Percentiles rank a stretch among this genome's conserved stretches.
phyloP scores from a whole-genome alignment of 2,113 vertebrate species.

The Sinosuthora webbiana region DNA sequence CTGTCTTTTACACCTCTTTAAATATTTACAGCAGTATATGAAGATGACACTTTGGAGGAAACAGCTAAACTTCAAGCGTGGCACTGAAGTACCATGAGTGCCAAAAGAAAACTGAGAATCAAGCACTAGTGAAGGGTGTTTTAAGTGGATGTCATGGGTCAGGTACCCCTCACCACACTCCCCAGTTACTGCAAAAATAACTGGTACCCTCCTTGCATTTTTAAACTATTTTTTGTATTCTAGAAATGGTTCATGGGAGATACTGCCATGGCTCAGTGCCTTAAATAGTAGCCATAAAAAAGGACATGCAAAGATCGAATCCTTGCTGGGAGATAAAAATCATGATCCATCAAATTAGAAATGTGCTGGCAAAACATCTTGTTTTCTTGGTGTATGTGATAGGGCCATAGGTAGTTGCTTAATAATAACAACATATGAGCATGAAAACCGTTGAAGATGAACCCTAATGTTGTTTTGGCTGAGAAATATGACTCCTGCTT shows the following conservation, averaged over 20 bases:
- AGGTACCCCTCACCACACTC: not conserved
- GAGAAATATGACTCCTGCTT: not conserved
- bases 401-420: not conserved
- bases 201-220: not conserved
- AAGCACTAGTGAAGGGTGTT: not conserved
- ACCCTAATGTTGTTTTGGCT: not conserved
- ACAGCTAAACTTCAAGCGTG: not conserved
- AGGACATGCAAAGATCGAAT: not conserved
- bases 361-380: slow-evolving; percentile 6
- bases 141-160: not conserved
- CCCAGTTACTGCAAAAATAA: not conserved
- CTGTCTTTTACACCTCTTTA: not conserved
- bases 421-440: not conserved
- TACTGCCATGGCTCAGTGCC: not conserved
- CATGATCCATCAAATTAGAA: not conserved
- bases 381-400: not conserved
- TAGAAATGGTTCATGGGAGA: not conserved
- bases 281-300: not conserved
- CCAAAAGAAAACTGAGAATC: not conserved
- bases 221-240: not conserved
- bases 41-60: not conserved
- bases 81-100: not conserved
- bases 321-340: not conserved
- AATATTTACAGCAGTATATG: not conserved
- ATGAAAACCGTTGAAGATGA: not conserved